Percentiles rank a stretch among this genome's conserved stretches.
Evolutionary conservation across 30 jellyfish, hydroid and myxozoan species (phyloP).

Genomic region (Nemopilema nomurai): DNA sequence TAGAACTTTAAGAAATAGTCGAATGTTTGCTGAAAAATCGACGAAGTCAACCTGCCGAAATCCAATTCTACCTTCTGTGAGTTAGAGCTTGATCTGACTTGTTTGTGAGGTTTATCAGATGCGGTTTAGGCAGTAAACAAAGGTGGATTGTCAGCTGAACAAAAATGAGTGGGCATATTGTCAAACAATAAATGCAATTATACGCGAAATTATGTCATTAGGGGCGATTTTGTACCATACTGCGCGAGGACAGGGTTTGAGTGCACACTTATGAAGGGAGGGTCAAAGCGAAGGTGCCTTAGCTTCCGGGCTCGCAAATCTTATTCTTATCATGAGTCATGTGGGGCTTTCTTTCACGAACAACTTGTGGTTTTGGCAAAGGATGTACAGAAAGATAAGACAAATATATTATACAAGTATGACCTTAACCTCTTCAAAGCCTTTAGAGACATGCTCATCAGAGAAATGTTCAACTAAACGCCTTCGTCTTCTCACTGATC

Average conservation of each 20-base stretch:
- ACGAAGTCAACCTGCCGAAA: background rate
- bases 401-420: background rate
- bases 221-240: conserved; percentile 3
- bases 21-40: background rate
- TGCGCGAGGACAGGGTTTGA: background rate
- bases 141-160: conserved; percentile 14
- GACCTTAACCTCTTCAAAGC: background rate
- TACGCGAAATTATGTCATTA: conserved; percentile 6
- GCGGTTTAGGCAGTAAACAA: conserved; percentile 35
- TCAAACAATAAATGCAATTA: conserved; percentile 27
- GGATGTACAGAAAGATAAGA: background rate
- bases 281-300: background rate
- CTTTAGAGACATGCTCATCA: background rate
- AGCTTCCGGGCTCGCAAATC: background rate
- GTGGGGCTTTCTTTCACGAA: background rate
- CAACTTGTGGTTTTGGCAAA: background rate
- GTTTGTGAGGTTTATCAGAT: conserved; percentile 12
- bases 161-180: conserved; percentile 44
- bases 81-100: background rate
- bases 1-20: background rate
- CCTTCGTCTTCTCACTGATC: background rate
- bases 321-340: background rate
- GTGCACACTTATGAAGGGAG: background rate
- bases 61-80: background rate
- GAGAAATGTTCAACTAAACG: background rate